A percentile compares a stretch with the other conserved stretches of the same genome.
These are phyloP conservation scores for Callopanchax toddi DNA, from an alignment of 2,113 vertebrate genomes.

Conservation along the genomic window DNA sequence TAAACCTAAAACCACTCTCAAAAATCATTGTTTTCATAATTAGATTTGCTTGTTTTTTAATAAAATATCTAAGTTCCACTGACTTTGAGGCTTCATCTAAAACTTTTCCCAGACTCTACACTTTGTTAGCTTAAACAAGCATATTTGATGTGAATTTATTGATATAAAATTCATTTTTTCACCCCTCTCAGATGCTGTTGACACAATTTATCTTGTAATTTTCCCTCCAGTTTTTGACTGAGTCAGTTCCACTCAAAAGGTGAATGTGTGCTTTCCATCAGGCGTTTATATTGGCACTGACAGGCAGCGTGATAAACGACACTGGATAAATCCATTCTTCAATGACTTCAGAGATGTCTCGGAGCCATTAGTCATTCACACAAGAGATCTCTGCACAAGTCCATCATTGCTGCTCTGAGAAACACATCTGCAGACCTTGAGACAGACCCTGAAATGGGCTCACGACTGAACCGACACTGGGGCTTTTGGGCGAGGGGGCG, in stretches of 20 bases:
- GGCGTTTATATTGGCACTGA: conserved; percentile 67
- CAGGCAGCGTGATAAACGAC: conserved; percentile 63
- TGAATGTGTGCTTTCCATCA: no score
- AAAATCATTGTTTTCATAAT: no score
- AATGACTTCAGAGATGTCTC: conserved; percentile 70
- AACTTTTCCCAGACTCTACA: no score
- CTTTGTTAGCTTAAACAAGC: no score
- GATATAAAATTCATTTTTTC: no score
- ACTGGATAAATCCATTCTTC: conserved; percentile 71
- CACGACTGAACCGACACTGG: conserved; percentile 73
- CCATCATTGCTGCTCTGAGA: conserved; percentile 68
- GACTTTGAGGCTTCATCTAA: no score
- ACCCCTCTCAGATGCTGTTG: not conserved
- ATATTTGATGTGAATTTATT: no score
- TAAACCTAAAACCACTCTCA: no score
- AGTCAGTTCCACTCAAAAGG: conserved; percentile 56
- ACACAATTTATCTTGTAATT: conserved; percentile 28
- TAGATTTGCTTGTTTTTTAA: no score
- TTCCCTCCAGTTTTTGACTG: conserved; percentile 21
- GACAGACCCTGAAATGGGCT: conserved; percentile 71
- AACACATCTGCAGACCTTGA: conserved; percentile 72
- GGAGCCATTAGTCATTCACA: conserved; percentile 72
- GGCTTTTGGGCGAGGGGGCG: conserved; percentile 37
- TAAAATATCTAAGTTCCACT: no score
- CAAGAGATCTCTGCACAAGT: conserved; percentile 68